Evolutionary conservation across 1,140 invertebrate species (phyloP), one percentile per base, ranked within the genome.

Genomic region (Calycopis cecrops): DNA sequence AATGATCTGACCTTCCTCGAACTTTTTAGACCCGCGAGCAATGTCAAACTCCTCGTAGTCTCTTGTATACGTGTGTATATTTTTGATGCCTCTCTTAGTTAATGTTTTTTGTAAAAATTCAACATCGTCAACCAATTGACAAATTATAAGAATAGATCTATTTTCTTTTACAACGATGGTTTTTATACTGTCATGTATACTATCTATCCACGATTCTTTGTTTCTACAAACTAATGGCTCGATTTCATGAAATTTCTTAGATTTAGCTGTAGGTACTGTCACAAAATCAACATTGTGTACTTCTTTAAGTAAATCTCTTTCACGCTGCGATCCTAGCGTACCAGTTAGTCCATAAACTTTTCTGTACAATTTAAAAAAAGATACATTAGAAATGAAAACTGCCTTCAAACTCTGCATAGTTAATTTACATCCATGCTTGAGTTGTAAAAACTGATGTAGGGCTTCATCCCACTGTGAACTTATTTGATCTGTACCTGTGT

Each of bases 361-460:
- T 11, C 10, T 55, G 33, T 55, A 55, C 7, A 55, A 48, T 55
- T 55, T 55, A n/a, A 55, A 55, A 28, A 35, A 55, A 35, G 53
- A 55, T 9, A 55, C 53, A 48, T 55, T 55, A 11, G 53, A 55
- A 17, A 48, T 17, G n/a, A 55, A 55, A 55, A 55, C 53, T 8
- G 53, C 53, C 47, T 55, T 55, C 40, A 55, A 55, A 18, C 42
- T 55, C 14, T 48, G 53, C 53, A 55, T 48, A 3, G 53, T 44
- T 28, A 55, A 9, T 48, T 55, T 55, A n/a, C 53, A 55, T 17
- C 53, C 53, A 55, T 55, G 53, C 21, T 55, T 55, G n/a, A 55
- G 53, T 48, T 55, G 53, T 48, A 55, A 48, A 47, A 55, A 55
- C 47, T 55, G 53, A 48, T 55, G 53, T 34, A 55, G 35, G 10